Conservation (phyloP, 2,113 vertebrate genomes). For the Fregata magnificens region DNA sequence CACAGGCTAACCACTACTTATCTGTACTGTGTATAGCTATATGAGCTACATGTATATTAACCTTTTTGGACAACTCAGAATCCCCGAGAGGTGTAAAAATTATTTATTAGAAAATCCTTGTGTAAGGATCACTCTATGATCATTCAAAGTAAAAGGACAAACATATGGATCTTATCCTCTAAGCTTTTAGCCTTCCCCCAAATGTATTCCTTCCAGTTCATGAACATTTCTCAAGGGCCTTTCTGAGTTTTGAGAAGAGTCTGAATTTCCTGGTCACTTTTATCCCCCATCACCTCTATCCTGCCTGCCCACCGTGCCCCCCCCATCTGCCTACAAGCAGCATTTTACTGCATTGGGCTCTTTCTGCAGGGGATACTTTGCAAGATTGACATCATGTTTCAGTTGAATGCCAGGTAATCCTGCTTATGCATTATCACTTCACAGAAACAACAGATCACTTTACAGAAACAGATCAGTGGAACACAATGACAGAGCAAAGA, state of each 20-base stretch:
- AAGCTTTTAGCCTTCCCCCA: neutral
- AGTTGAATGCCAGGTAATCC: neutral
- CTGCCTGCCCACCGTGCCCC: no score
- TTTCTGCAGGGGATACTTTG: neutral
- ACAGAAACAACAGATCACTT: neutral
- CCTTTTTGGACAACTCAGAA: neutral
- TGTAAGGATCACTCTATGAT: neutral
- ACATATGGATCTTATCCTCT: neutral
- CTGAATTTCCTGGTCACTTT: neutral
- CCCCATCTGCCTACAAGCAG: neutral
- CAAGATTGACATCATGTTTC: neutral
- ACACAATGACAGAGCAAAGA: neutral
- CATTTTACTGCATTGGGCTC: neutral
- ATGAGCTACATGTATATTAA: accelerated
- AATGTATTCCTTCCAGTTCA: neutral
- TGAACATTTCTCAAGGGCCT: neutral
- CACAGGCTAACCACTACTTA: neutral
- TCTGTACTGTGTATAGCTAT: neutral
- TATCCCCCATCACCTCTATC: neutral
- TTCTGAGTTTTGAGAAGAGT: neutral
- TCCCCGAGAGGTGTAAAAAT: neutral
- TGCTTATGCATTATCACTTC: neutral
- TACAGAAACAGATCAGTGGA: neutral
- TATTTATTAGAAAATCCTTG: neutral
- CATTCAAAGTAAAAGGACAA: neutral